Evolutionary conservation across 2,113 vertebrate species (phyloP).

Genomic region (Brachyhypopomus occidentalis): DNA sequence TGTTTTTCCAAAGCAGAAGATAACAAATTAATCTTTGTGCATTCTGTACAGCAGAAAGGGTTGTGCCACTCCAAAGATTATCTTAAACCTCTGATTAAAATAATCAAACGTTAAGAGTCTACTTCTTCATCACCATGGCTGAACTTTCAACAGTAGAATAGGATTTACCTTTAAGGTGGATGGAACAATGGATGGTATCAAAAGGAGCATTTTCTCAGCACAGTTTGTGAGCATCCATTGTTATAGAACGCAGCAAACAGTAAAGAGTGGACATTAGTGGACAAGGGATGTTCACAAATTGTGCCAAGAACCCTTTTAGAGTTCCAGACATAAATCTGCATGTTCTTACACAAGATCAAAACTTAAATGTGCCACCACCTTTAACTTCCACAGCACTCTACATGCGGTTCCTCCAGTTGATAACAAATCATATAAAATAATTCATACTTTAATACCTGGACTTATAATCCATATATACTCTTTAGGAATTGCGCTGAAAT

Average conservation of each 20-base stretch:
- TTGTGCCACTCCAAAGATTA: slow-evolving; percentile 11
- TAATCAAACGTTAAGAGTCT: slow-evolving; percentile 25
- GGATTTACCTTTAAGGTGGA: slow-evolving; percentile 3
- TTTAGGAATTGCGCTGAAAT: neutral
- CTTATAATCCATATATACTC: neutral
- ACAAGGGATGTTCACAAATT: no score
- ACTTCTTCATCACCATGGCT: neutral
- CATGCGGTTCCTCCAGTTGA: no score
- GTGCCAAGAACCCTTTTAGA: no score
- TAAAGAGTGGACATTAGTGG: no score
- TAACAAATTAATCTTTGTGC: slow-evolving; percentile 58
- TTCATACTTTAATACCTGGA: no score
- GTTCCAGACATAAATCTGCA: no score
- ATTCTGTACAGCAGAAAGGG: slow-evolving; percentile 12
- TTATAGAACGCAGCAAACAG: no score
- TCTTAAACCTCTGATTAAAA: slow-evolving; percentile 31
- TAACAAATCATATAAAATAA: no score
- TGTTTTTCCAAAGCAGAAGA: slow-evolving; percentile 72
- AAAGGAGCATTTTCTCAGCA: neutral
- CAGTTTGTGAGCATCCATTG: no score
- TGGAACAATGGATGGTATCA: neutral
- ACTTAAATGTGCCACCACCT: no score
- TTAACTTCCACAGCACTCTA: no score
- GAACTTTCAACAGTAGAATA: neutral
- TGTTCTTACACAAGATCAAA: no score